Conservation (phyloP, 2,113 vertebrate genomes). For the Aix galericulata region DNA sequence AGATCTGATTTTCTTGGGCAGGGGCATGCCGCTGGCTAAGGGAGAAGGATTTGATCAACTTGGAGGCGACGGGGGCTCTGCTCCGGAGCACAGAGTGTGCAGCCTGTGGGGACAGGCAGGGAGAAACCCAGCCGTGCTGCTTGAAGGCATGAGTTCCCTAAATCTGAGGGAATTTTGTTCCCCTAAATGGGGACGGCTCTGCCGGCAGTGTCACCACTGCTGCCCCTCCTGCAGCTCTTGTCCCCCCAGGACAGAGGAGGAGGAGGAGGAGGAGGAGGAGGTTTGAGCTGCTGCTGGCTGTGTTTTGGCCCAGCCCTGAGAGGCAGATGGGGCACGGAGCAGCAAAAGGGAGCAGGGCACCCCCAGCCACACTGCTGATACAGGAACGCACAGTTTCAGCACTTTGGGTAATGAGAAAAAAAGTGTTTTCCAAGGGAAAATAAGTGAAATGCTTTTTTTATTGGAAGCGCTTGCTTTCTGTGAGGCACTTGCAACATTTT, state of each 20-base stretch:
- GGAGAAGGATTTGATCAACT: neutral
- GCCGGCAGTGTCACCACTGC: neutral
- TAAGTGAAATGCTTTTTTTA: neutral
- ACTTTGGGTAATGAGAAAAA: neutral
- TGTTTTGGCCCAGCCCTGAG: neutral
- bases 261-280: neutral
- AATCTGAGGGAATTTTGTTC: too few species aligned
- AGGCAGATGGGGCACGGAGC: neutral
- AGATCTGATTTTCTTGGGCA: neutral
- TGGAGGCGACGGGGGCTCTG: neutral
- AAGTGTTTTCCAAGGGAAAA: neutral
- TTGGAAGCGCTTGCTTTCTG: neutral
- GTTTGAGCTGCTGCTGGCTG: neutral
- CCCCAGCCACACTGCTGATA: neutral
- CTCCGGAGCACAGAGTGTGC: neutral
- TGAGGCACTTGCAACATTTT: neutral
- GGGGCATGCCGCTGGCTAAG: neutral
- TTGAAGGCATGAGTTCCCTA: neutral
- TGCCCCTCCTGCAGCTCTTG: too few species aligned
- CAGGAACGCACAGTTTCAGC: accelerated
- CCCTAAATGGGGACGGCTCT: neutral
- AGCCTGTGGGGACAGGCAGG: neutral
- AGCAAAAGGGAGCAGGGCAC: neutral
- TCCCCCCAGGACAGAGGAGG: neutral
- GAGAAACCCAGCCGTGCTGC: neutral